Conservation (phyloP, 2,888 invertebrate genomes). For the Papilio gigon region DNA sequence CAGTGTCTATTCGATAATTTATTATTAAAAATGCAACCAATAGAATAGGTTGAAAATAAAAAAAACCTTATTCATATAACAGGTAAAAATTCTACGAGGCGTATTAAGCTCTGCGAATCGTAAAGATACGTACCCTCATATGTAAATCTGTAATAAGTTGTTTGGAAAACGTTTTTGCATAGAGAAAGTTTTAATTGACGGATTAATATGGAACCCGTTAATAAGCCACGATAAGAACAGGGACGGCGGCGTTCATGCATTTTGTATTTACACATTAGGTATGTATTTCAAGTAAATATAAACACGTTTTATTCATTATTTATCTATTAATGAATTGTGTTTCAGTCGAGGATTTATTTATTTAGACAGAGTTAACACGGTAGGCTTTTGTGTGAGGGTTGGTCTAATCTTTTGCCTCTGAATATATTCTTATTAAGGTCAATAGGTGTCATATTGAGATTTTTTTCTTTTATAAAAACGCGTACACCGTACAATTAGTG, state of each 20-base stretch:
- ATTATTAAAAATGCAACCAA: neutral
- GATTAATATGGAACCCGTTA: conserved; percentile 60
- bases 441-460: too few relatives aligned
- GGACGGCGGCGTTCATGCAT: conserved; percentile 44
- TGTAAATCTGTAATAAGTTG: conserved; percentile 55
- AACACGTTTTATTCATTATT: neutral
- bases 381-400: too few relatives aligned
- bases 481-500: neutral
- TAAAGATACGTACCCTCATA: conserved; percentile 49
- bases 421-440: too few relatives aligned
- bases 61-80: too few relatives aligned
- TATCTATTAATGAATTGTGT: too few relatives aligned
- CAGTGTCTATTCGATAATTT: neutral
- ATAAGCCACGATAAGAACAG: conserved; percentile 44
- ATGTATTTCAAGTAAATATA: conserved; percentile 1
- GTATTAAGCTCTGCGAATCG: conserved; percentile 49
- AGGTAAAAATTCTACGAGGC: too few relatives aligned
- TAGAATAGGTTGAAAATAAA: neutral
- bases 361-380: too few relatives aligned
- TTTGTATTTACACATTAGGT: conserved; percentile 12
- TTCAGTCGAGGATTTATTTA: too few relatives aligned
- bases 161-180: conserved; percentile 55
- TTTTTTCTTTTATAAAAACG: too few relatives aligned
- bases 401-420: too few relatives aligned
- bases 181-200: conserved; percentile 56